A percentile compares a stretch with the other conserved stretches of the same genome.
Conservation (phyloP, 2,113 vertebrate genomes). For the Abramis brama region DNA sequence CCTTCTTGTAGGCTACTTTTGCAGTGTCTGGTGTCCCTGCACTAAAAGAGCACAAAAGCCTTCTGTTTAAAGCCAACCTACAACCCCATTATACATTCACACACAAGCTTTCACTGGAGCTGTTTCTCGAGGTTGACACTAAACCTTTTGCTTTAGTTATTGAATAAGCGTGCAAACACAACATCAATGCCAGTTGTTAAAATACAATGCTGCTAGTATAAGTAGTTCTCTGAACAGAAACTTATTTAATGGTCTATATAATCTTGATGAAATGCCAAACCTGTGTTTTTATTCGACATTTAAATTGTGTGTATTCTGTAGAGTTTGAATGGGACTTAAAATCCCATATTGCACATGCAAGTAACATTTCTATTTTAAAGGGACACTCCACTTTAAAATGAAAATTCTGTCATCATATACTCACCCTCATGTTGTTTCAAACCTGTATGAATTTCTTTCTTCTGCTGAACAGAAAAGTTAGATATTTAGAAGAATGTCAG, state of each 20-base stretch:
- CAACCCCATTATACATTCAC: background rate
- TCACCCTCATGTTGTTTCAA: too few relatives aligned
- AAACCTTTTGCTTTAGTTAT: slow-evolving; percentile 11
- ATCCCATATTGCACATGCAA: background rate
- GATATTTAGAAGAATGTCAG: too few relatives aligned
- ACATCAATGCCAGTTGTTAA: background rate
- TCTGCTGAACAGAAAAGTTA: too few relatives aligned
- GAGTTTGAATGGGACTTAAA: background rate
- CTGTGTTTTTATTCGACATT: background rate
- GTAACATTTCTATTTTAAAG: background rate
- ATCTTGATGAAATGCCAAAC: background rate
- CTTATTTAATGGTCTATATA: background rate
- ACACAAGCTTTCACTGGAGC: background rate
- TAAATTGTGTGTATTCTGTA: background rate
- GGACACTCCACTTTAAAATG: too few relatives aligned
- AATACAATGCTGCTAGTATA: background rate
- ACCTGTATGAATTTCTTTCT: too few relatives aligned
- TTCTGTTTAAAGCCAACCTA: background rate
- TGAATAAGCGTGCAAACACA: slow-evolving; percentile 20
- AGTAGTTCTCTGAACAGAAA: background rate
- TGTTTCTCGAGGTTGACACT: slow-evolving; percentile 16
- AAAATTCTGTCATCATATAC: too few relatives aligned
- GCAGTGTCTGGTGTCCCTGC: background rate
- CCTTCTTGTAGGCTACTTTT: background rate
- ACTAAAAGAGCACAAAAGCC: background rate